Evolutionary conservation across 1,140 invertebrate species (phyloP).

Genomic region (Zaprionus lachaisei): DNA sequence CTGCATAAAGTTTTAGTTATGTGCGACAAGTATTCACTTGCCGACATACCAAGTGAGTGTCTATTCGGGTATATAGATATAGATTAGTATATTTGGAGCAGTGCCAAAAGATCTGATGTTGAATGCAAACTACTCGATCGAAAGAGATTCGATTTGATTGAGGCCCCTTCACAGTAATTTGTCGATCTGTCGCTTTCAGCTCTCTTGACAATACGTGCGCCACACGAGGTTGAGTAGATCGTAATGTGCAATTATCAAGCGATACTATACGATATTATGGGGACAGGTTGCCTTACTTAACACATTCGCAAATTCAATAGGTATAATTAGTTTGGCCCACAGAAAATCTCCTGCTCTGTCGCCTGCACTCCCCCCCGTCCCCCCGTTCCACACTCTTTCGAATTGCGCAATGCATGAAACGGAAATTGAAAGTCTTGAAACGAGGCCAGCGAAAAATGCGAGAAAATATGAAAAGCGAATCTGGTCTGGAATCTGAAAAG

Average conservation of each 20-base stretch:
- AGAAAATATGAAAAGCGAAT: slow-evolving; percentile 12
- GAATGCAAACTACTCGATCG: slow-evolving; percentile 11
- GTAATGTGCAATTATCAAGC: slow-evolving; percentile 14
- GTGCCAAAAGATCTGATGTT: slow-evolving; percentile 28
- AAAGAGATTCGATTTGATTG: slow-evolving; percentile 26
- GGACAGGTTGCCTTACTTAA: background rate
- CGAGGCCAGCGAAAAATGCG: slow-evolving; percentile 7
- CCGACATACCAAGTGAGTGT: background rate
- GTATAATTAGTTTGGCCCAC: slow-evolving; percentile 9
- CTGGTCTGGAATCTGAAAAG: slow-evolving; percentile 32
- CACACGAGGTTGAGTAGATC: slow-evolving; percentile 6
- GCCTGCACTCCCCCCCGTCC: background rate
- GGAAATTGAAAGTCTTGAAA: slow-evolving; percentile 24
- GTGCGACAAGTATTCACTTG: slow-evolving; percentile 1
- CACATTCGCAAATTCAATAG: background rate
- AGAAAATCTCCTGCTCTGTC: background rate
- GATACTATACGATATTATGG: background rate
- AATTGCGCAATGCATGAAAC: slow-evolving; percentile 3
- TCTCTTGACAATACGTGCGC: slow-evolving; percentile 1
- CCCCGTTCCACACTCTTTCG: background rate
- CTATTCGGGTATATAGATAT: background rate
- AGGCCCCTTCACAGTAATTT: slow-evolving; percentile 23
- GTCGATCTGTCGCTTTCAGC: slow-evolving; percentile 7
- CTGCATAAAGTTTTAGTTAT: slow-evolving; percentile 43
- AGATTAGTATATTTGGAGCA: slow-evolving; percentile 14